phyloP scores from a whole-genome alignment of 2,888 invertebrate genomes.

The Eupelmus urozonus region DNA sequence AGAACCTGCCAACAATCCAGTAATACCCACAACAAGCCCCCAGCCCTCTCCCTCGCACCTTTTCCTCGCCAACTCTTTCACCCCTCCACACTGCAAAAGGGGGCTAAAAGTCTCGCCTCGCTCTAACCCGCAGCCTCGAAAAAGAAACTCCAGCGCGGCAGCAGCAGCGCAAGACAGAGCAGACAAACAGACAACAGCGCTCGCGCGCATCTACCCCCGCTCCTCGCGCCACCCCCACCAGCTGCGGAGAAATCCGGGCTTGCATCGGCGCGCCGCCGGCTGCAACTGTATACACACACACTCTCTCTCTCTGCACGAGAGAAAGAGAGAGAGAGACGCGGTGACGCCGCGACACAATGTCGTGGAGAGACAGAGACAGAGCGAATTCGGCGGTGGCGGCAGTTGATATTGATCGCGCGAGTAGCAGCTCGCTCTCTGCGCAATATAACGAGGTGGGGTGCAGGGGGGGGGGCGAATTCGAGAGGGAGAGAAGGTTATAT shows the following conservation, averaged over 20 bases:
- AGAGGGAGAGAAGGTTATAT: conserved; percentile 25
- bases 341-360: conserved; percentile 51
- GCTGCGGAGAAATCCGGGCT: conserved; percentile 39
- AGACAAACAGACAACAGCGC: no score
- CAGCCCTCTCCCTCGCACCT: no score
- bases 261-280: conserved; percentile 35
- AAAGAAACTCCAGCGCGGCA: no score
- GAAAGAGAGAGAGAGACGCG: no score
- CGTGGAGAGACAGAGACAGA: conserved; percentile 20
- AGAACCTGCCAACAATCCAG: no score
- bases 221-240: no score
- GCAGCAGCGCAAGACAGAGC: no score
- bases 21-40: neutral
- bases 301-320: neutral
- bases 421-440: conserved; percentile 17
- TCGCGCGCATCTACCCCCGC: neutral
- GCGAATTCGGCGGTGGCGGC: conserved; percentile 46
- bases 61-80: no score
- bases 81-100: no score
- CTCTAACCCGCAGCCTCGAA: conserved; percentile 1
- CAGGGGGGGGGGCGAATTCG: conserved; percentile 17
- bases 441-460: conserved; percentile 53
- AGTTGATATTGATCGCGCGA: conserved; percentile 58
- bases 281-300: neutral
- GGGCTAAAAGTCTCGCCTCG: neutral